Conservation (phyloP, 1,140 invertebrate genomes). For the Pogonomyrmex barbatus region DNA sequence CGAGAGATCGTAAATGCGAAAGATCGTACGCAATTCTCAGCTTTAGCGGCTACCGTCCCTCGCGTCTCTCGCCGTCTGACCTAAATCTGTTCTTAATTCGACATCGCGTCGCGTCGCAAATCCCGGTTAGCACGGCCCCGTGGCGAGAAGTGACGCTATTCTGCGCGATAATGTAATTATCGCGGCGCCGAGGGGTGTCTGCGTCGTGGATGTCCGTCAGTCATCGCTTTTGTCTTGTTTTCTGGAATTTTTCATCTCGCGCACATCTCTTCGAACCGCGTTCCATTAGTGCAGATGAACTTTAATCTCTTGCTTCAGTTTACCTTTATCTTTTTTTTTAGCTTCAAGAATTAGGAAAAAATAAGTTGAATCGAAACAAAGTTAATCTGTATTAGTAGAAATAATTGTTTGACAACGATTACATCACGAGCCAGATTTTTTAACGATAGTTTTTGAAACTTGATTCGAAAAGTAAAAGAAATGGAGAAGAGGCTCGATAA, state of each 20-base stretch:
- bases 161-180: not conserved
- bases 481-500: not conserved
- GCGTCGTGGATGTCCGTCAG: not conserved
- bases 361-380: no score
- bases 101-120: not conserved
- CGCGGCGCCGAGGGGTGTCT: conserved; percentile 1
- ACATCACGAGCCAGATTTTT: no score
- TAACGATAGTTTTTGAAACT: no score
- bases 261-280: no score
- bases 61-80: conserved; percentile 44
- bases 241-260: no score
- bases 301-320: no score
- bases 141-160: not conserved
- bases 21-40: conserved; percentile 39
- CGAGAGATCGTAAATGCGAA: conserved; percentile 44
- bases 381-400: no score
- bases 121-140: not conserved
- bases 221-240: not conserved
- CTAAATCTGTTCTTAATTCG: conserved; percentile 50
- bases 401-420: no score
- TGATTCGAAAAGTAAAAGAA: no score
- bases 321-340: no score
- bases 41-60: not conserved
- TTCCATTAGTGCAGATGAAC: no score
- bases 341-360: no score